Evolutionary conservation across 2,888 invertebrate genomes (phyloP).

Genomic region (Cistogaster globosa): DNA sequence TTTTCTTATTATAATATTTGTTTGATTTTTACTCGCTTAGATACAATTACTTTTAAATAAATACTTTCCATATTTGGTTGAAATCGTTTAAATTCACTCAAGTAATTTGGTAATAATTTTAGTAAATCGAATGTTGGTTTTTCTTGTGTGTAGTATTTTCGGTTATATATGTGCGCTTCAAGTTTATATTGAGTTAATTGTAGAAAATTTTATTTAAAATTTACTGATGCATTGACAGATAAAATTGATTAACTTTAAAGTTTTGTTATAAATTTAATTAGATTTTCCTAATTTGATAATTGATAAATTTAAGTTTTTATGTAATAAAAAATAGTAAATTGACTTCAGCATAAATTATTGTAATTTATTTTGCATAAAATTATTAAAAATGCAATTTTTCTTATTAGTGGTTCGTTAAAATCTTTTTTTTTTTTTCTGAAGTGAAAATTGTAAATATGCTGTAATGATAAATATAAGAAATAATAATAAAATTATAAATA

Average conservation of each 20-base stretch:
- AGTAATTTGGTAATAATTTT: slow-evolving; percentile 39
- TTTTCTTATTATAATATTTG: background rate
- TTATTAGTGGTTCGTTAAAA: too few relatives aligned
- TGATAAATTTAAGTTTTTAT: too few relatives aligned
- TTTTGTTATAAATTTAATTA: slow-evolving; percentile 16
- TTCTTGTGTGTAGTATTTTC: slow-evolving; percentile 17
- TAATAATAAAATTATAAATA: too few relatives aligned
- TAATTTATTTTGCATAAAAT: too few relatives aligned
- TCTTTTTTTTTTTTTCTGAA: too few relatives aligned
- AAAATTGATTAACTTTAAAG: slow-evolving; percentile 59
- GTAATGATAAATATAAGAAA: too few relatives aligned
- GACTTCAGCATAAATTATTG: too few relatives aligned
- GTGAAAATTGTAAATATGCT: too few relatives aligned
- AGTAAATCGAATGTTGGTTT: background rate
- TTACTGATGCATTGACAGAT: slow-evolving; percentile 48
- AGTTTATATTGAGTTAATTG: slow-evolving; percentile 17
- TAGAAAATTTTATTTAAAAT: slow-evolving; percentile 16
- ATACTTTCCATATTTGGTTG: slow-evolving; percentile 57
- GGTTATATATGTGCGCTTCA: slow-evolving; percentile 20
- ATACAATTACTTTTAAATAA: slow-evolving; percentile 34
- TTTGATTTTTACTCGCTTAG: background rate
- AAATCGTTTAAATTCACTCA: slow-evolving; percentile 10
- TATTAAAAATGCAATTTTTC: too few relatives aligned
- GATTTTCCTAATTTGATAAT: too few relatives aligned
- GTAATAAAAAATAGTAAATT: too few relatives aligned